Evolutionary conservation across 1,140 invertebrate genomes (phyloP).

Genomic region (Brachystomella parvula): DNA sequence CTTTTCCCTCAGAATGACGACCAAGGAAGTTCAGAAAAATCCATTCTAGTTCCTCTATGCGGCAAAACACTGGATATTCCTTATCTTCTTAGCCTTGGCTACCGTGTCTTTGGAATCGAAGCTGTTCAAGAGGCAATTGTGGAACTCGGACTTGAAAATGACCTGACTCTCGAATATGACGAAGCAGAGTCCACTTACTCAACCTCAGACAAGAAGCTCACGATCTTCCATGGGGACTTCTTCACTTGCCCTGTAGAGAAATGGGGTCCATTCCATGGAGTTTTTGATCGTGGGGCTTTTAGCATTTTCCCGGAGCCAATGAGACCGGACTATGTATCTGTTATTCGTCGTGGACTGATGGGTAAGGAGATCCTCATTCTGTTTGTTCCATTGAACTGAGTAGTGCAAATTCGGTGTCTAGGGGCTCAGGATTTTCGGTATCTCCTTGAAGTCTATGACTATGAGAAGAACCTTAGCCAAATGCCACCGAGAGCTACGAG

Average conservation of each 20-base stretch:
- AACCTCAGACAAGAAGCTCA: slow-evolving; percentile 22
- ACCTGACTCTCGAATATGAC: slow-evolving; percentile 19
- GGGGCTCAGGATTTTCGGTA: slow-evolving; percentile 26
- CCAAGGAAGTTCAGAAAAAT: background rate
- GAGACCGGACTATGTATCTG: slow-evolving; percentile 21
- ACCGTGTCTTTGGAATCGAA: slow-evolving; percentile 36
- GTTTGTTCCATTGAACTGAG: slow-evolving; percentile 1
- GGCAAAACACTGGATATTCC: slow-evolving; percentile 30
- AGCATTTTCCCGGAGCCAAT: slow-evolving; percentile 30
- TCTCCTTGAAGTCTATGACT: slow-evolving; percentile 28
- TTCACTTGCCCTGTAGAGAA: slow-evolving; percentile 30
- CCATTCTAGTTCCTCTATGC: slow-evolving; percentile 33
- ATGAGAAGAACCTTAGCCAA: slow-evolving; percentile 29
- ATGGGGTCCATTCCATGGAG: slow-evolving; percentile 35
- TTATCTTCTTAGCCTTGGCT: slow-evolving; percentile 24
- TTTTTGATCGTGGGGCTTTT: slow-evolving; percentile 39
- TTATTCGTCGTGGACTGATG: slow-evolving; percentile 21
- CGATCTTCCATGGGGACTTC: slow-evolving; percentile 37
- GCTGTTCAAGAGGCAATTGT: slow-evolving; percentile 26
- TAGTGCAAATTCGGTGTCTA: background rate
- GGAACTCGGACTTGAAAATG: slow-evolving; percentile 26
- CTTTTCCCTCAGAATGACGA: background rate
- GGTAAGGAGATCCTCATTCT: background rate
- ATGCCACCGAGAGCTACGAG: slow-evolving; percentile 24
- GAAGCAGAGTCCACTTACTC: slow-evolving; percentile 20